Evolutionary conservation across 2,888 invertebrate species (phyloP), one percentile per base, ranked within the genome.

Genomic region (Hirtodrosophila histrioides): DNA sequence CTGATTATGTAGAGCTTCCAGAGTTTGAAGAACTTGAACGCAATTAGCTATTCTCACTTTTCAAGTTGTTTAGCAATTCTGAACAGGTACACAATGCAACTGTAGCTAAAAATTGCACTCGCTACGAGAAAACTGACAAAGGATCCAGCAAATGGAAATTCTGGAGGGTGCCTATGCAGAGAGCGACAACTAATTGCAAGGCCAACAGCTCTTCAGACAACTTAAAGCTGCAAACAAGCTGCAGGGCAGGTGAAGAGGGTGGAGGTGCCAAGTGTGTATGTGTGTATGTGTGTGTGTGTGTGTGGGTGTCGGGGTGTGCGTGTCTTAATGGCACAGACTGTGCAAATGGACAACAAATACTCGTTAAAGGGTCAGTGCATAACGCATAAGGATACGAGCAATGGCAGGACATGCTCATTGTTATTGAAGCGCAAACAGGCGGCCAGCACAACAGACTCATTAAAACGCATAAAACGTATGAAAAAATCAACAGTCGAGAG

Each of bases 111-210:
- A 77, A 77, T 66, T 58, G 53, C 46, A 56, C 50, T 35, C 49
- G 60, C 37, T 41, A 39, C n/a, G 11, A 37, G 50, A 41, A 58
- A 57, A 48, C 60, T 66, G 64, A 64, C 61, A 58, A 56, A 44
- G 51, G 37, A 49, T 41, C 11, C 40, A 70, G 55, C 56, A 66
- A 82, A 75, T 68, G 61, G 70, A 45, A 50, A 40, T 45, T 24
- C 37, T 46, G 5, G 24, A 24, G 17, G 36, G 7, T 31, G 9
- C 31, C 31, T 31, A 31, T 31, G 44, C 12, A 35, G 40, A 57
- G 45, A 70, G 54, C 54, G 63, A 61, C 82, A 81, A 79, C 88
- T 88, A 82, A 88, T 82, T 82, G 88, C 86, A 88, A 86, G 88
- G 88, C 75, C 88, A 86, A 75, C 63, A 71, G 65, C 71, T 39